Base-by-base conservation (phyloP, 2,888 invertebrate genomes). In the Lasioglossum zephyrum region DNA sequence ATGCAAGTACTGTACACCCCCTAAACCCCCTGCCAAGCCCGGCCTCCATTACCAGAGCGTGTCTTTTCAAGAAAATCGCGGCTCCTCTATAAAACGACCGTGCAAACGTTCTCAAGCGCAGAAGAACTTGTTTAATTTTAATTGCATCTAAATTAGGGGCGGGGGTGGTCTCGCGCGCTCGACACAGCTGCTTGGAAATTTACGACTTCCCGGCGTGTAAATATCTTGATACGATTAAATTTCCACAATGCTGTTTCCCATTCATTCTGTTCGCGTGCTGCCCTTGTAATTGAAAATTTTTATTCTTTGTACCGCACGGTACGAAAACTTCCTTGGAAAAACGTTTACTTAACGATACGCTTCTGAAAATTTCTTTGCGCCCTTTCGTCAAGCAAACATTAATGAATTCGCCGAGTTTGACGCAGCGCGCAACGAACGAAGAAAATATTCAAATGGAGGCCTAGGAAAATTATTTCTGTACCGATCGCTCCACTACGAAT, bases 1-100 rank as follows among this genome's bases (percentile, higher is more conserved):
- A 89, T 81, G 80, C 87, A 41, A 73, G 78, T 74, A 57, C 84
- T 77, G 80, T 70, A 69, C 88, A 81, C 76, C 84, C 77, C 78
- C 66, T 73, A n/a, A 39, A 69, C 22, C 77, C 76, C 63, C 60
- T 49, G 41, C 31, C 31, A 6, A n/a, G 18, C 22, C 18, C 39
- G 69, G 69, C 79, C 75, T 75, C 87, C 89, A 87, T 85, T 85
- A 83, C 72, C n/a, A 31, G 53, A 60, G 75, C 72, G 75, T 47
- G 79, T 85, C 79, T 73, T 83, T 85, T 84, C 75, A 79, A 79
- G 85, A 84, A 85, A 85, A 83, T 79, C 85, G 57, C 66, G 13
- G 66, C 75, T 41, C 47, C 75, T 83, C 75, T 26, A 73, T 57
- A 73, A 78, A 85, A 82, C 80, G 88, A 53, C 73, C 82, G 79